Percentiles rank a stretch among this genome's conserved stretches.
Conservation (phyloP, 1,140 invertebrate species). For the Phenacoccus solenopsis region DNA sequence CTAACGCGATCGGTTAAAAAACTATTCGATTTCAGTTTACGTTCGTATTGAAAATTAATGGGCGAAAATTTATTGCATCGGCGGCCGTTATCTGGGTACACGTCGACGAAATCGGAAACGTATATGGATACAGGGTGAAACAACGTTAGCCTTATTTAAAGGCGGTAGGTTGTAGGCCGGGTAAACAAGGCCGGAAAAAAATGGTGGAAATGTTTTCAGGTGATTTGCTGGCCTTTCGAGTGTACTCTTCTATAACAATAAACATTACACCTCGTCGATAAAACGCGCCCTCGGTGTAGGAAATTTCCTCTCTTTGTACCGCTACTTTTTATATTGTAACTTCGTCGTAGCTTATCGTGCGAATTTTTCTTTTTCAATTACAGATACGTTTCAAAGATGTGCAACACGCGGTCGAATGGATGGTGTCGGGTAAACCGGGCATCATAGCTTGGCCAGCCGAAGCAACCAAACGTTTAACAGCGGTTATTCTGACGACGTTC, state of each 20-base stretch:
- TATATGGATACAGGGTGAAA: no score
- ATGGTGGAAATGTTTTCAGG: not conserved
- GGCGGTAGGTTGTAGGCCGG: no score
- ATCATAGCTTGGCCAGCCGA: slow-evolving; percentile 48
- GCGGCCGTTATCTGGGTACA: no score
- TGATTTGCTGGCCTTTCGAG: not conserved
- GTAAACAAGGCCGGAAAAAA: no score
- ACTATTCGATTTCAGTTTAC: no score
- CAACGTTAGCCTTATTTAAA: no score
- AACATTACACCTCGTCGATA: not conserved
- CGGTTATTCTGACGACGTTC: slow-evolving; percentile 65
- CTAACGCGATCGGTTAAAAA: no score
- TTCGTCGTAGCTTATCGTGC: not conserved
- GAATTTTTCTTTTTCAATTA: slow-evolving; percentile 28
- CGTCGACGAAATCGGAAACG: no score
- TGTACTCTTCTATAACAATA: not conserved
- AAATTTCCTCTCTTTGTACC: not conserved
- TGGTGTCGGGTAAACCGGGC: slow-evolving; percentile 45
- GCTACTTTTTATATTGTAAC: not conserved
- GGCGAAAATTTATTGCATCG: no score
- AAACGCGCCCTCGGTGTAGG: not conserved
- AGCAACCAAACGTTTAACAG: slow-evolving; percentile 59
- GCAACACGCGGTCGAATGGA: slow-evolving; percentile 42
- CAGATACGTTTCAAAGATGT: slow-evolving; percentile 55
- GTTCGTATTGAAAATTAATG: no score